These are phyloP conservation scores for Callyntrura sp. DNA, from an alignment of 2,888 invertebrate genomes.

Conservation along the genomic window DNA sequence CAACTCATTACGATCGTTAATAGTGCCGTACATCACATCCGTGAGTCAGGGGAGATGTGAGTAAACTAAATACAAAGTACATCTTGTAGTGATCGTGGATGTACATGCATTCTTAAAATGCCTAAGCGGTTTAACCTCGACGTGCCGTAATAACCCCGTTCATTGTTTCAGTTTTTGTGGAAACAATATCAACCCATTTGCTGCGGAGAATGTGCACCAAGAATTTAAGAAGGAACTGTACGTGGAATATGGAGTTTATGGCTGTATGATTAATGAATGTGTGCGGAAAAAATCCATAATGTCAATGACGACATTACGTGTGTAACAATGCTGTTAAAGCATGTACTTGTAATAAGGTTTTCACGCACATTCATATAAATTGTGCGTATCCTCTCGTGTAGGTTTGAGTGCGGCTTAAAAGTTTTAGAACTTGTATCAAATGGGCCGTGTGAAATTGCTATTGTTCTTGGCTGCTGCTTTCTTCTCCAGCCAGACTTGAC, in stretches of 20 bases:
- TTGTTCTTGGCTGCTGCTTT: slow-evolving; percentile 7
- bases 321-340: background rate
- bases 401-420: slow-evolving; percentile 3
- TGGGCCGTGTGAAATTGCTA: slow-evolving; percentile 47
- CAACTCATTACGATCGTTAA: slow-evolving; percentile 47
- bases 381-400: background rate
- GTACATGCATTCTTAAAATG: slow-evolving; percentile 16
- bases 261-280: background rate
- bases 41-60: slow-evolving; percentile 25
- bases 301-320: background rate
- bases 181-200: slow-evolving; percentile 31
- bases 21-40: slow-evolving; percentile 55
- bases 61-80: background rate
- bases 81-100: slow-evolving; percentile 7
- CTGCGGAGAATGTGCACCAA: slow-evolving; percentile 17
- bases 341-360: slow-evolving; percentile 14
- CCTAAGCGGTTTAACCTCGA: slow-evolving; percentile 36
- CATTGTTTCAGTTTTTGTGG: slow-evolving; percentile 47
- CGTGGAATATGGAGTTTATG: background rate
- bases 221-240: slow-evolving; percentile 13
- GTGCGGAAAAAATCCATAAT: background rate
- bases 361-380: background rate
- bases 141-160: slow-evolving; percentile 24
- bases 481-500: slow-evolving; percentile 32
- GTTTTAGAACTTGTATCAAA: slow-evolving; percentile 47